Evolutionary conservation across 2,888 invertebrate species (phyloP).

Genomic region (Automeris io): DNA sequence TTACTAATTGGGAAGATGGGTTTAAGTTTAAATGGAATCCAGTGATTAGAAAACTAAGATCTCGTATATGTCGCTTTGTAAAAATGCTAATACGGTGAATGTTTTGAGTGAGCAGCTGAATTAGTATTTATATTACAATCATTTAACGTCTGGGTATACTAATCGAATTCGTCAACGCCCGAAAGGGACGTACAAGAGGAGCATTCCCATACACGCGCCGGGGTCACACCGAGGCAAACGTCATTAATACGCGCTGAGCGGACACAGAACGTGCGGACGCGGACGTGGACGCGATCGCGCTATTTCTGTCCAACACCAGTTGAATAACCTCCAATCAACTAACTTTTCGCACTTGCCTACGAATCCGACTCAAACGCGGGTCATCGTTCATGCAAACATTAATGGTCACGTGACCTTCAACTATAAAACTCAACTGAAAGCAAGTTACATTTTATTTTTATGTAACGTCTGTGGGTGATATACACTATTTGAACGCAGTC

Average conservation of each 20-base stretch:
- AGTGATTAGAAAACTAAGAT: too few relatives aligned
- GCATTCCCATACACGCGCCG: constrained; percentile 29
- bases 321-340: constrained; percentile 77
- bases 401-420: constrained; percentile 25
- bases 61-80: too few relatives aligned
- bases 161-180: too few relatives aligned
- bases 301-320: constrained; percentile 71
- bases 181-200: too few relatives aligned
- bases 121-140: too few relatives aligned
- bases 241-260: constrained; percentile 29
- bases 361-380: constrained; percentile 38
- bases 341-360: constrained; percentile 71
- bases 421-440: constrained; percentile 5
- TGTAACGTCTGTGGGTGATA: neutral
- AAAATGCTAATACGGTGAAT: too few relatives aligned
- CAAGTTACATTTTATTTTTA: neutral
- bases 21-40: too few relatives aligned
- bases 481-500: neutral
- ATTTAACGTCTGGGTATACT: too few relatives aligned
- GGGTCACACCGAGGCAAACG: constrained; percentile 12
- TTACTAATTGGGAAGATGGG: too few relatives aligned
- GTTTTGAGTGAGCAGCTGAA: too few relatives aligned
- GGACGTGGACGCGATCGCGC: constrained; percentile 45
- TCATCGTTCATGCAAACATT: constrained; percentile 26
- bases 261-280: constrained; percentile 40